A percentile compares a stretch with the other conserved stretches of the same genome.
These are phyloP conservation scores for Danionella cerebrum DNA, from an alignment of 2,113 vertebrate species.

Conservation along the genomic window DNA sequence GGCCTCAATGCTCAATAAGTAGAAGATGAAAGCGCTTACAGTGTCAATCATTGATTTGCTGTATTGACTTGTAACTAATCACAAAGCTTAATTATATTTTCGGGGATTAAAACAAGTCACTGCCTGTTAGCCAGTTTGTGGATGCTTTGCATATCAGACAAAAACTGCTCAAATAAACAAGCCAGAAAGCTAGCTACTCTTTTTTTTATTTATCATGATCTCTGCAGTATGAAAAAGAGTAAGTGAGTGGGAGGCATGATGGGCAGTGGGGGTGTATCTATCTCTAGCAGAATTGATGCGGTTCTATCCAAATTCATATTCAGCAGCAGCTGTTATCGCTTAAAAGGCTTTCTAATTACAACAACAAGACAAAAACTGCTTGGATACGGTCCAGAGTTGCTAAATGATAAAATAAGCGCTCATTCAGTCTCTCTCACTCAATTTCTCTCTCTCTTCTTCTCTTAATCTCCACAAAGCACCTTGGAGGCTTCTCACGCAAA, in stretches of 20 bases:
- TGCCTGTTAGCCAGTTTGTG: background rate
- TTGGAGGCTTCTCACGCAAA: constrained; percentile 89
- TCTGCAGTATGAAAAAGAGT: constrained; percentile 12
- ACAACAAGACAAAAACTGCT: constrained; percentile 93
- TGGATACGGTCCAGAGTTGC: constrained; percentile 90
- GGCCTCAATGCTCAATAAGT: too few relatives aligned
- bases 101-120: background rate
- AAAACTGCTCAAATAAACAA: background rate
- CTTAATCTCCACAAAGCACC: constrained; percentile 93
- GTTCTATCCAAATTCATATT: constrained; percentile 87
- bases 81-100: constrained; percentile 21
- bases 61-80: background rate
- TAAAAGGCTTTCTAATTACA: constrained; percentile 96
- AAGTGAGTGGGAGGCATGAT: background rate
- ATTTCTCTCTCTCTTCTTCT: constrained; percentile 66
- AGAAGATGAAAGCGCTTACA: too few relatives aligned
- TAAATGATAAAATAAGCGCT: constrained; percentile 93
- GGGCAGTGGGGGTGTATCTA: background rate
- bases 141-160: background rate
- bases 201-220: background rate
- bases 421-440: constrained; percentile 72
- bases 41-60: background rate
- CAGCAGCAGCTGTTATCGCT: constrained; percentile 86
- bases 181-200: background rate
- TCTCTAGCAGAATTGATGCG: constrained; percentile 55